Conservation (phyloP, 2,888 invertebrate species). For the Caenorhabditis zanzibari region DNA sequence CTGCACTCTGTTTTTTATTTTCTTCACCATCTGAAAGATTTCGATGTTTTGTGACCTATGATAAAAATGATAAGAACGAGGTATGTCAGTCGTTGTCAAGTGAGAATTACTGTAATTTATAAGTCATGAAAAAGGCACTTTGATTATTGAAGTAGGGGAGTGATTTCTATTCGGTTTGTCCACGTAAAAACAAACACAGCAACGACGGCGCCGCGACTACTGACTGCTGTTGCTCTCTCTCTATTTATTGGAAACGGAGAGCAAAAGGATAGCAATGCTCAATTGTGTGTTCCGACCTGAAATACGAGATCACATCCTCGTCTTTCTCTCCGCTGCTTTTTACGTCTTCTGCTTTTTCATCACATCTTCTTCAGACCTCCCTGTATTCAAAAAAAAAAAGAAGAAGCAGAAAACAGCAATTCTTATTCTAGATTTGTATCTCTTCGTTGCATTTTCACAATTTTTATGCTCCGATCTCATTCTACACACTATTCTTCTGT, state of each 20-base stretch:
- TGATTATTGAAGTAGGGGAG: not conserved
- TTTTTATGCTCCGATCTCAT: not conserved
- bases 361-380: constrained; percentile 1
- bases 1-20: no score
- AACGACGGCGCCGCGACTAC: constrained; percentile 54
- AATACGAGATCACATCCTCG: not conserved
- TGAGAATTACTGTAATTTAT: constrained; percentile 4
- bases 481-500: not conserved
- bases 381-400: not conserved
- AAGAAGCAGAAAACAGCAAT: no score
- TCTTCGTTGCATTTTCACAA: not conserved
- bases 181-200: constrained; percentile 53
- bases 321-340: constrained; percentile 12
- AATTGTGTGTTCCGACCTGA: constrained; percentile 28
- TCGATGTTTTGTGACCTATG: constrained; percentile 9
- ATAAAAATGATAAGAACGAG: not conserved
- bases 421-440: no score
- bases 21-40: not conserved
- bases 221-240: constrained; percentile 23
- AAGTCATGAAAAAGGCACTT: constrained; percentile 4
- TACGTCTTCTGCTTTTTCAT: not conserved
- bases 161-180: constrained; percentile 49
- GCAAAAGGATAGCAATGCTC: constrained; percentile 39
- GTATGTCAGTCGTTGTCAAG: not conserved
- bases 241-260: constrained; percentile 28